phyloP scores from a whole-genome alignment of 2,797 vertebrate genomes.

The Phalloptychus januarius region DNA sequence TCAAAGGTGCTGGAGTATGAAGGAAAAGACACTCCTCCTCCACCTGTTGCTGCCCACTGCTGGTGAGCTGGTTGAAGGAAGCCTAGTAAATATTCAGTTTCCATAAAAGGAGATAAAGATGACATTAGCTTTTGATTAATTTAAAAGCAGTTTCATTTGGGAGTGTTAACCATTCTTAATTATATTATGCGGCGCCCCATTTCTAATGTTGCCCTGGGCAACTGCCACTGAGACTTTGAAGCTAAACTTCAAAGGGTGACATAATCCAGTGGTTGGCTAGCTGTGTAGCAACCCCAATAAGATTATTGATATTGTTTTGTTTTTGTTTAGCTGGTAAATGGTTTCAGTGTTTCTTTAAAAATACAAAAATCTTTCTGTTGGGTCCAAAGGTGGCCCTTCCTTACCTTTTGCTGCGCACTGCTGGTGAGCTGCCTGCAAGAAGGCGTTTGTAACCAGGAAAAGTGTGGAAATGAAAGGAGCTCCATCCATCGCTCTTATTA shows the following conservation, averaged over 20 bases:
- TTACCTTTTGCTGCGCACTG: not conserved
- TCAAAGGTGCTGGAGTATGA: not conserved
- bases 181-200: not conserved
- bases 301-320: not conserved
- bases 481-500: not conserved
- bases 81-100: not conserved
- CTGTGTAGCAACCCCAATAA: not conserved
- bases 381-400: not conserved
- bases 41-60: not conserved
- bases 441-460: not conserved
- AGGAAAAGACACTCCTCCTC: not conserved
- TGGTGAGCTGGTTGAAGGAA: not conserved
- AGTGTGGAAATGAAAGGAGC: not conserved
- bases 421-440: not conserved
- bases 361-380: not conserved
- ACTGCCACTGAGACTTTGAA: not conserved
- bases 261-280: not conserved
- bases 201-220: not conserved
- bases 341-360: not conserved
- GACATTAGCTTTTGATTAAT: not conserved
- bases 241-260: not conserved
- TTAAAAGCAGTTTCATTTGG: not conserved
- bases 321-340: not conserved
- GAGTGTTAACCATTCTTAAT: too few relatives aligned
- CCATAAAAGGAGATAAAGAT: not conserved